Evolutionary conservation across 1,140 invertebrate genomes (phyloP).

Genomic region (Pseudachorutes palmiensis): DNA sequence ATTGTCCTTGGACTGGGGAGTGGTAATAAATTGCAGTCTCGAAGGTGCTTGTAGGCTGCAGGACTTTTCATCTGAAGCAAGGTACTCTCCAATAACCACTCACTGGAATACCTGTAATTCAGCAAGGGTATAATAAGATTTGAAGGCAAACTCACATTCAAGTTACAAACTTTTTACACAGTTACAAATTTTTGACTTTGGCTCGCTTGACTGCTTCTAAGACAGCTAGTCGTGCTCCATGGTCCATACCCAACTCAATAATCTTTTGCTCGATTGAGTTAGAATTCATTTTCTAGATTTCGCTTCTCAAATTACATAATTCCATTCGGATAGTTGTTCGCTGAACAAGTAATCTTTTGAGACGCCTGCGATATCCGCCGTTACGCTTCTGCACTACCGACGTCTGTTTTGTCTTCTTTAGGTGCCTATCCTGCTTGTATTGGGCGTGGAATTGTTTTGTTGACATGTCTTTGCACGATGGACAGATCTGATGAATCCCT

Average conservation of each 20-base stretch:
- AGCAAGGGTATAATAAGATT: too few species aligned
- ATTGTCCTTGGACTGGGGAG: slow-evolving; percentile 6
- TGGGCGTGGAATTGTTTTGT: too few species aligned
- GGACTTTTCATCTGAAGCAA: slow-evolving; percentile 11
- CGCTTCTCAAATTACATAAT: too few species aligned
- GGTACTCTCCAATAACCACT: slow-evolving; percentile 15
- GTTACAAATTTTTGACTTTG: neutral
- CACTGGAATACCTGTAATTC: slow-evolving; percentile 3
- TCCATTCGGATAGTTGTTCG: too few species aligned
- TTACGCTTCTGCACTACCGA: too few species aligned
- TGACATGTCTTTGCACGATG: too few species aligned
- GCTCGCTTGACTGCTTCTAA: neutral
- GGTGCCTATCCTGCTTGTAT: too few species aligned
- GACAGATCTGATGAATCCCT: too few species aligned
- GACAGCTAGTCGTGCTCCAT: neutral
- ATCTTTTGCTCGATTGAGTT: neutral
- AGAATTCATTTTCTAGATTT: neutral
- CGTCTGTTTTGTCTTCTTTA: too few species aligned
- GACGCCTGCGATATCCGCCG: too few species aligned
- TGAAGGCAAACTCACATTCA: neutral
- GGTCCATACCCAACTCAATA: neutral
- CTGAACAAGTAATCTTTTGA: too few species aligned
- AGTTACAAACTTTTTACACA: neutral
- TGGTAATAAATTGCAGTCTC: neutral
- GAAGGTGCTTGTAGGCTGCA: slow-evolving; percentile 8